Percentiles rank a stretch among this genome's conserved stretches.
These are phyloP conservation scores for Stenoptilia bipunctidactyla DNA, from an alignment of 2,888 invertebrate genomes.

Conservation along the genomic window DNA sequence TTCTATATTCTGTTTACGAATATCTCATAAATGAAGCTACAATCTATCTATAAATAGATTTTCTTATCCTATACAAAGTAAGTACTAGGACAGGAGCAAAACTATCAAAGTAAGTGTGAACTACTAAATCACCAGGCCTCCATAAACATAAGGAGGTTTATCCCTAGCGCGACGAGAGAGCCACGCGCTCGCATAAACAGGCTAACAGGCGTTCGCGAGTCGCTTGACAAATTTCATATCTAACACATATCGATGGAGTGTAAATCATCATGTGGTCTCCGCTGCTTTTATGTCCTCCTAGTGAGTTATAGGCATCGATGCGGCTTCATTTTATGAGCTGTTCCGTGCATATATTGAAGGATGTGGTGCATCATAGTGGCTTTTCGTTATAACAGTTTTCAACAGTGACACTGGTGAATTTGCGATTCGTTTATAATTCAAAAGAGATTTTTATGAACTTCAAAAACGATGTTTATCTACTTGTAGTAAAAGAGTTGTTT, in stretches of 20 bases:
- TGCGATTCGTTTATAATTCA: too few species aligned
- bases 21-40: too few species aligned
- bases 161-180: neutral
- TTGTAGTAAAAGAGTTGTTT: too few species aligned
- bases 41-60: too few species aligned
- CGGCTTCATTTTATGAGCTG: conserved; percentile 29
- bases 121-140: neutral
- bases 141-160: neutral
- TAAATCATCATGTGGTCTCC: conserved; percentile 42
- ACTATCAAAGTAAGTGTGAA: neutral
- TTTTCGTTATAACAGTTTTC: neutral
- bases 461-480: too few species aligned
- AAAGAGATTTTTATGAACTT: too few species aligned
- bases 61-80: too few species aligned
- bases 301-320: conserved; percentile 35
- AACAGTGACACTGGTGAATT: too few species aligned
- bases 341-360: conserved; percentile 16
- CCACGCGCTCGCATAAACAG: conserved; percentile 44
- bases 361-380: conserved; percentile 13
- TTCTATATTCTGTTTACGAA: too few species aligned
- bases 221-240: conserved; percentile 62
- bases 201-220: conserved; percentile 22
- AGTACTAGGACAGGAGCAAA: too few species aligned
- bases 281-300: conserved; percentile 30
- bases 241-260: conserved; percentile 55